Conservation (phyloP, 2,888 invertebrate genomes). For the Axea sp. region DNA sequence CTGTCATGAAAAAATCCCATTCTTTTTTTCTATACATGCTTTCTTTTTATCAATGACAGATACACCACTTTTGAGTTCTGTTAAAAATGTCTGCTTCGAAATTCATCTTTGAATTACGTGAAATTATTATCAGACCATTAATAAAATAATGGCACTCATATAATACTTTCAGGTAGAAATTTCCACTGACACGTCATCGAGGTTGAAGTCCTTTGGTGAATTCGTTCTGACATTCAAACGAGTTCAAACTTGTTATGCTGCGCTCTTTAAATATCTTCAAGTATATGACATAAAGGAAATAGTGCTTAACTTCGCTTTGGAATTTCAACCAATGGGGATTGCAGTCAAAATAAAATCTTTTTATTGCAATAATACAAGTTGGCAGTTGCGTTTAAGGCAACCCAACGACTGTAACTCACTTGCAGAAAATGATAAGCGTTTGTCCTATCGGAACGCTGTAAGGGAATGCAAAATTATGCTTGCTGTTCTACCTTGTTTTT, state of each 20-base stretch:
- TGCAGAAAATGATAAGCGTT: background rate
- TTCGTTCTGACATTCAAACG: slow-evolving; percentile 40
- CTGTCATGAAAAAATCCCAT: too few relatives aligned
- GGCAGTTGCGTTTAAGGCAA: background rate
- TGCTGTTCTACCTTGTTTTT: too few relatives aligned
- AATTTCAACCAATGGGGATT: slow-evolving; percentile 23
- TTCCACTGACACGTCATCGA: slow-evolving; percentile 16
- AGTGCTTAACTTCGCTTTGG: slow-evolving; percentile 6
- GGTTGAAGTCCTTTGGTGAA: slow-evolving; percentile 48
- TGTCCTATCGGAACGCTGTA: background rate
- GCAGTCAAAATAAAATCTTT: slow-evolving; percentile 13
- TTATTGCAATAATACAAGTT: slow-evolving; percentile 5
- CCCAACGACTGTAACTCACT: background rate
- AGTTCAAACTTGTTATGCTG: slow-evolving; percentile 24
- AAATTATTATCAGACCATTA: too few relatives aligned
- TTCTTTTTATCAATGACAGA: too few relatives aligned
- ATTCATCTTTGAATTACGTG: too few relatives aligned
- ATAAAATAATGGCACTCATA: too few relatives aligned
- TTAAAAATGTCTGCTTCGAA: too few relatives aligned
- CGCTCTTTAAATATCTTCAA: slow-evolving; percentile 31
- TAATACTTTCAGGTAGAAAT: slow-evolving; percentile 48
- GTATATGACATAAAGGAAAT: slow-evolving; percentile 37
- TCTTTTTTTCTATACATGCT: too few relatives aligned
- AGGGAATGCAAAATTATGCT: too few relatives aligned
- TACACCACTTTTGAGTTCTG: too few relatives aligned